Percentiles rank a stretch among this genome's conserved stretches.
Evolutionary conservation across 1,140 invertebrate species (phyloP).

Genomic region (Orchestia grillus): DNA sequence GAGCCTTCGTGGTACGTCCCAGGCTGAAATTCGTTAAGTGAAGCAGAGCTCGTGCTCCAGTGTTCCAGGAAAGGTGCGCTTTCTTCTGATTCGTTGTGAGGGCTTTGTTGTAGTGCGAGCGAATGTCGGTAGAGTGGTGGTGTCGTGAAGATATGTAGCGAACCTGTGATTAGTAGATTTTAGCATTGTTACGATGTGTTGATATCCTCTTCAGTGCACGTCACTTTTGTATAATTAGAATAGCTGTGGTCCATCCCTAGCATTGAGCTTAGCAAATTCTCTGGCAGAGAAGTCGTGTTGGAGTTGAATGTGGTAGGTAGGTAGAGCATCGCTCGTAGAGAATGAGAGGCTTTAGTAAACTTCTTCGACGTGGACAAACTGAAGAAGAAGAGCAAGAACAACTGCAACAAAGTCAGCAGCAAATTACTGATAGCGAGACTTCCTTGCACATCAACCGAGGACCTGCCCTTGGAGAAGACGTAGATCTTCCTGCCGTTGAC

Average conservation of each 20-base stretch:
- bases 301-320: neutral
- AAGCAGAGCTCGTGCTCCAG: neutral
- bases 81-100: constrained; percentile 10
- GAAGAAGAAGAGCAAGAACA: constrained; percentile 44
- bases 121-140: neutral
- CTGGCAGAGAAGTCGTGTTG: neutral
- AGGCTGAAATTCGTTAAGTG: neutral
- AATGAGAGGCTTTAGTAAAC: constrained; percentile 53
- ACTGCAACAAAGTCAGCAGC: constrained; percentile 15
- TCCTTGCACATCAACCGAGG: constrained; percentile 1
- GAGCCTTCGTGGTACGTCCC: neutral
- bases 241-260: neutral
- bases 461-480: constrained; percentile 50
- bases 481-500: constrained; percentile 50
- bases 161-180: neutral
- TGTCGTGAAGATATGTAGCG: neutral
- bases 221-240: neutral
- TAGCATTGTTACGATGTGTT: neutral
- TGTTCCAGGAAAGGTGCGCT: neutral
- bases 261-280: neutral
- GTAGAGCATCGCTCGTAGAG: constrained; percentile 32
- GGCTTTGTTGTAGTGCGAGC: constrained; percentile 50
- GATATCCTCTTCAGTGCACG: neutral
- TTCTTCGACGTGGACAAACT: constrained; percentile 49
- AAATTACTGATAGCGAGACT: constrained; percentile 33